Percentiles rank a stretch among this genome's conserved stretches.
Evolutionary conservation across 2,797 vertebrate genomes (phyloP).

Genomic region (Sciurus carolinensis): DNA sequence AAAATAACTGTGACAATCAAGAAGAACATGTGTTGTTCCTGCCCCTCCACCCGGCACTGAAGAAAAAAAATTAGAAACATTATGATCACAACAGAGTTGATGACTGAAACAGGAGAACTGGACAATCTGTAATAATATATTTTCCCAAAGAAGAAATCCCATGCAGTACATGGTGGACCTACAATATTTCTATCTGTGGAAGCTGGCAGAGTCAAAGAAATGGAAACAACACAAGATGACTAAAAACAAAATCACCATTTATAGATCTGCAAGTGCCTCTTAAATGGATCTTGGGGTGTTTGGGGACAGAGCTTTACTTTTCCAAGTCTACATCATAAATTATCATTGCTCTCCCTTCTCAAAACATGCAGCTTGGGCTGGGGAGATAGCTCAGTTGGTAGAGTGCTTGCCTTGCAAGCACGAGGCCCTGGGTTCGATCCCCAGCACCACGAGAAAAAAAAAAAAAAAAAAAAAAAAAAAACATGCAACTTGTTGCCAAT

Average conservation of each 20-base stretch:
- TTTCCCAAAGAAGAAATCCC: neutral
- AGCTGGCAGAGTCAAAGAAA: neutral
- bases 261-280: neutral
- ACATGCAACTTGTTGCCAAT: neutral
- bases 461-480: too few species aligned
- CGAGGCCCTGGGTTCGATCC: too few species aligned
- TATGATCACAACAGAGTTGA: neutral
- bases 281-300: neutral
- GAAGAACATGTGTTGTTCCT: neutral
- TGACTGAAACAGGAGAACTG: neutral
- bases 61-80: neutral
- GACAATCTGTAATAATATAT: neutral
- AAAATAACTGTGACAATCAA: neutral
- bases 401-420: too few species aligned
- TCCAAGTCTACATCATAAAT: neutral
- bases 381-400: too few species aligned
- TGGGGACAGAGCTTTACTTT: neutral
- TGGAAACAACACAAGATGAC: neutral
- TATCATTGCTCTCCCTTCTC: neutral
- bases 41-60: too few species aligned
- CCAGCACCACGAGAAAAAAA: too few species aligned
- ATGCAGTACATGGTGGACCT: neutral
- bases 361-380: neutral
- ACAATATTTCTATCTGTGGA: neutral
- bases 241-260: conserved; percentile 10